Evolutionary conservation across 2,797 vertebrate genomes (phyloP), one percentile per base, ranked within the genome.

Genomic region (Enoplosus armatus): DNA sequence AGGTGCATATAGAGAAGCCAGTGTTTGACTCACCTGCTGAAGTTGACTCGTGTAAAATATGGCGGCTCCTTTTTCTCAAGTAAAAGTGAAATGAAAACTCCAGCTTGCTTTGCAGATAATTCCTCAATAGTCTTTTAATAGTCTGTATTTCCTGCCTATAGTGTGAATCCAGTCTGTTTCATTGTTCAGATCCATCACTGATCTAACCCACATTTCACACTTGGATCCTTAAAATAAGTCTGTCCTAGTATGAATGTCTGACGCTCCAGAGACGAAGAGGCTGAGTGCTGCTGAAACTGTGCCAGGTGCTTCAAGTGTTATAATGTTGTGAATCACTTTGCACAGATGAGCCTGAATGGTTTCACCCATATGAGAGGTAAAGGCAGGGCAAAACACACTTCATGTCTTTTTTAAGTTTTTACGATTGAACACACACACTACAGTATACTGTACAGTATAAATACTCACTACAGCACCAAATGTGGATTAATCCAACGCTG

Each of bases 221-320:
- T 9, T 15, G 39, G 26, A 48, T 72, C 20, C 65, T 72, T 73
- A 70, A 77, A 78, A 55, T 76, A 48, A 72, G 31, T 67, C 60
- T 45, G 47, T 35, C 62, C 50, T 48, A 1, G 12, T 47, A 15
- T 58, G 18, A 2, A 56, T 48, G 64, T 66, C 11, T 82, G 6
- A 12, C 26, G 20, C 47, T 64, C 24, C 22, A 6, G 35, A 61
- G 65, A 58, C 20, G 6, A 33, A 33, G 64, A 50, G 45, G 64
- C 50, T 16, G 67, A 61, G 45, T 1, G 37, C 62, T 41, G 58
- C 51, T 59, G 51, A 47, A 54, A 41, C 55, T 37, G 64, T 29
- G 45, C 43, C 69, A 53, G 58, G n/a, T 59, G 51, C 58, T 82
- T 70, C 47, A 55, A 7, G 47, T 60, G 45, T 59, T 58, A 1